Evolutionary conservation across 1,140 invertebrate species (phyloP), one percentile per base, ranked within the genome.

Genomic region (Hesperophylax magnus): DNA sequence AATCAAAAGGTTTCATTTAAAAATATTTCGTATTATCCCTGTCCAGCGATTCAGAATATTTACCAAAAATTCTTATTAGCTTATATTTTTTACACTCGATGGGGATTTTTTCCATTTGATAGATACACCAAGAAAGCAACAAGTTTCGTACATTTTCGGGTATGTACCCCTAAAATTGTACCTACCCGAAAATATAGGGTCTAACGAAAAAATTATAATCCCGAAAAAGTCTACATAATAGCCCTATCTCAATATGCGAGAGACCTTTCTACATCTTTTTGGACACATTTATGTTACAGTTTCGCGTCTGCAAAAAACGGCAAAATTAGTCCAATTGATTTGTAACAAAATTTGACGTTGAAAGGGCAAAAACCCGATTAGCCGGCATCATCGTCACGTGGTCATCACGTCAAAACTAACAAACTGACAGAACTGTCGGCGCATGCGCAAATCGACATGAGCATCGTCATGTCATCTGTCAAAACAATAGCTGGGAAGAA

Each of bases 401-500:
- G n/a, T n/a, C n/a, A n/a, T n/a, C n/a, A 47, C 39, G 39, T 47
- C 39, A 47, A 1, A 47, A 11, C 15, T 52, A 34, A 18, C 65
- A n/a, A 20, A 20, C 20, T 54, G 17, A 2, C 18, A 54, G 24
- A 74, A 14, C 63, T 56, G 71, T 74, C 71, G 53, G 72, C 54
- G 27, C 54, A 58, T 61, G 72, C 56, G 72, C 56, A 58, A 60
- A 76, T 17, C 22, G 34, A 76, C 72, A 76, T 76, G 72, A 54
- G 54, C 72, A 76, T 76, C 72, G 54, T 47, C 72, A 60, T 76
- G 72, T 76, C 72, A 76, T 76, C 72, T 76, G 72, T 76, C 72
- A 58, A 34, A 76, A 76, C 56, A 60, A 76, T 76, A 17, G 39
- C 39, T 6, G 11, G 1, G 9, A 8, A 14, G 39, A 47, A 11